Percentiles rank a stretch among this genome's conserved stretches.
Evolutionary conservation across 2,113 vertebrate genomes (phyloP).

Genomic region (Lepisosteus osseus): DNA sequence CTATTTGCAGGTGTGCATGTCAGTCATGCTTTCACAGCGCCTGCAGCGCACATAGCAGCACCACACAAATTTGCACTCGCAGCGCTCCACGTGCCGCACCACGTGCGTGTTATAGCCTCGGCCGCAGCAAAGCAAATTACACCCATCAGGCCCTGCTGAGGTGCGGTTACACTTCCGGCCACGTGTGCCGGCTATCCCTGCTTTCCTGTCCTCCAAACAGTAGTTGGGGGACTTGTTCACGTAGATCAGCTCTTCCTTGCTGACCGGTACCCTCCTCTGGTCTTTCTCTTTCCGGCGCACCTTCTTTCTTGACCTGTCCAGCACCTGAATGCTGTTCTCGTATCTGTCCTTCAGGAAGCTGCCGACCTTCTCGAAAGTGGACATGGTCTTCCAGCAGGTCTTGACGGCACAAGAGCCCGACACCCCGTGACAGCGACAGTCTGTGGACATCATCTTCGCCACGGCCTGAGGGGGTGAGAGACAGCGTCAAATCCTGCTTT

Average conservation of each 20-base stretch:
- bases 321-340: conserved; percentile 84
- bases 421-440: conserved; percentile 93
- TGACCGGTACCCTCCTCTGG: conserved; percentile 59
- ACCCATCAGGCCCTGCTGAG: conserved; percentile 75
- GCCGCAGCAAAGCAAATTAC: conserved; percentile 92
- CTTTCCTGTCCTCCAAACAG: conserved; percentile 78
- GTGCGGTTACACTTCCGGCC: conserved; percentile 88
- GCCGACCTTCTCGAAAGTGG: conserved; percentile 83
- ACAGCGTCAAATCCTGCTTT: background rate
- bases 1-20: conserved; percentile 93
- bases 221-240: conserved; percentile 92
- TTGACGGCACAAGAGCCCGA: conserved; percentile 97
- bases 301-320: conserved; percentile 73
- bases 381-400: conserved; percentile 94
- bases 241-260: conserved; percentile 81
- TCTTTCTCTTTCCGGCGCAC: conserved; percentile 78
- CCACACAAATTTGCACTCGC: conserved; percentile 95
- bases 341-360: conserved; percentile 87
- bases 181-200: conserved; percentile 81
- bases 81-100: conserved; percentile 83
- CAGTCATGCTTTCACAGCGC: conserved; percentile 91
- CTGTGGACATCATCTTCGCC: conserved; percentile 81
- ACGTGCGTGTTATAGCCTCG: conserved; percentile 92
- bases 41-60: conserved; percentile 94
- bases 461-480: conserved; percentile 67